Conservation (phyloP, 2,113 vertebrate species). For the Rhinoptilus africanus region DNA sequence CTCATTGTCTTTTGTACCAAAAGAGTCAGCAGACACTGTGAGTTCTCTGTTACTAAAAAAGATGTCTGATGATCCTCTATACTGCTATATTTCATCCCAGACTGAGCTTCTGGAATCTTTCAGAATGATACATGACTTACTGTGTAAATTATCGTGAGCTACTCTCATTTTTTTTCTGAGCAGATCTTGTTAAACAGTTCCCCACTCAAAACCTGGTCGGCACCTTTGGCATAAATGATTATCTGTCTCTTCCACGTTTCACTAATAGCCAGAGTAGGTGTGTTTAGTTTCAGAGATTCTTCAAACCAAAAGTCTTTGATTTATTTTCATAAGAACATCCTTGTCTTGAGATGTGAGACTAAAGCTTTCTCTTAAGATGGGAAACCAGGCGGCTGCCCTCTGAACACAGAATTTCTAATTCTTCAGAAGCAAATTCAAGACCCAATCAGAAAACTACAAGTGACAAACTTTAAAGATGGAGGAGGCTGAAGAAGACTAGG, state of each 20-base stretch:
- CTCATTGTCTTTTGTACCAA: background rate
- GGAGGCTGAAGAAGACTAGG: background rate
- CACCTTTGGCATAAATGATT: slow-evolving; percentile 17
- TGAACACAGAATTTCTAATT: background rate
- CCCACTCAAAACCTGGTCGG: background rate
- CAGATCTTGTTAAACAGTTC: slow-evolving; percentile 1
- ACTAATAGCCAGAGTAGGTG: background rate
- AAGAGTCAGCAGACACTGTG: background rate
- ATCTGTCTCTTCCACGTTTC: background rate
- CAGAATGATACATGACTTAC: background rate
- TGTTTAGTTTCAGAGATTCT: background rate
- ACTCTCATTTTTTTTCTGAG: background rate
- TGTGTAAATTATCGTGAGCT: background rate
- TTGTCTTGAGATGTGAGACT: background rate
- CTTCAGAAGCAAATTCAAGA: background rate
- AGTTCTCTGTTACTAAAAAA: background rate
- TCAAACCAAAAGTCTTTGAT: background rate
- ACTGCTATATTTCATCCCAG: background rate
- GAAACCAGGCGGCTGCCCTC: background rate
- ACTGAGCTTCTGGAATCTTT: slow-evolving; percentile 7
- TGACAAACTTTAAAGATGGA: background rate
- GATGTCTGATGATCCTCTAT: background rate
- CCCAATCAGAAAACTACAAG: background rate
- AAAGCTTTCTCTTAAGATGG: background rate
- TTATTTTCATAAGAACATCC: background rate